phyloP scores from a whole-genome alignment of 2,113 vertebrate species.

The Gulo gulo region DNA sequence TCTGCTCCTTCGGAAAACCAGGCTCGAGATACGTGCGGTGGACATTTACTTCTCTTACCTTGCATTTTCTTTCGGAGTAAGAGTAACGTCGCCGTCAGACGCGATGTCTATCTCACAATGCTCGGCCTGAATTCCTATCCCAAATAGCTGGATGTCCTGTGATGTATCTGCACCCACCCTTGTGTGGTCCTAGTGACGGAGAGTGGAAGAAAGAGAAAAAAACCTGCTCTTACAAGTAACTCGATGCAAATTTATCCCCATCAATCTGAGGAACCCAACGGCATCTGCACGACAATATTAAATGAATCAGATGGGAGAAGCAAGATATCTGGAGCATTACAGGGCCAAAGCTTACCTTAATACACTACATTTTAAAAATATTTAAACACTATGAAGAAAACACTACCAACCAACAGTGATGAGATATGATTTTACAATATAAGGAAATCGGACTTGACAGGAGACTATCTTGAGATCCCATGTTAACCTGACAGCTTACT shows the following conservation, averaged over 20 bases:
- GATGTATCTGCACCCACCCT: conserved; percentile 96
- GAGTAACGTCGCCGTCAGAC: conserved; percentile 91
- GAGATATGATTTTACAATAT: not conserved
- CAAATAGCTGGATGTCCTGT: conserved; percentile 98
- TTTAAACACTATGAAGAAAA: not conserved
- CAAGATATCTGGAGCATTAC: not conserved
- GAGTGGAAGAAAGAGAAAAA: conserved; percentile 4
- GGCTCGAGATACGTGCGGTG: accelerated
- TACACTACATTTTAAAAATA: not conserved
- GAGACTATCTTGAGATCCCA: not conserved
- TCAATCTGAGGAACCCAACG: not conserved
- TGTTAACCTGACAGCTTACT: not conserved
- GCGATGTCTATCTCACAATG: conserved; percentile 94
- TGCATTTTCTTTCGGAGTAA: conserved; percentile 92
- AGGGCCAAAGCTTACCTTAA: not conserved
- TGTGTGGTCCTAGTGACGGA: conserved; percentile 89
- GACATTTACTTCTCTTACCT: conserved; percentile 83
- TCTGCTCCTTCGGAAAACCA: not conserved
- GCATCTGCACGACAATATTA: not conserved
- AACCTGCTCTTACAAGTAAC: not conserved
- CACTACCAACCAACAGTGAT: not conserved
- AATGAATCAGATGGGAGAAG: not conserved
- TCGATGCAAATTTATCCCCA: not conserved
- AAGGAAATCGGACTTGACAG: not conserved
- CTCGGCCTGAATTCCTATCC: conserved; percentile 96